phyloP scores from a whole-genome alignment of 2,888 invertebrate species.

The Ceramica pisi region DNA sequence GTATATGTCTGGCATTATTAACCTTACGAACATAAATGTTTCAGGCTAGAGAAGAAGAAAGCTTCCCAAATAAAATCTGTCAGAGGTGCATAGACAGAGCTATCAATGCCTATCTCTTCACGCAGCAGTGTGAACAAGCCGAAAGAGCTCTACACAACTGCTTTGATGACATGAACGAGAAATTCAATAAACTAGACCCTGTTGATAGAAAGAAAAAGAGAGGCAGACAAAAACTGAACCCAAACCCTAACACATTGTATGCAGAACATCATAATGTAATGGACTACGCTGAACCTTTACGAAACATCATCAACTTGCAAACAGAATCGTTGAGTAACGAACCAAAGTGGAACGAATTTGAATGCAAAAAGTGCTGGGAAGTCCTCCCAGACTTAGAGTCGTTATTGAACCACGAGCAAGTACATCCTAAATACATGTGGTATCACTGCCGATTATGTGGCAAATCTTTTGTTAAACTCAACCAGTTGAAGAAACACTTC shows the following conservation, averaged over 20 bases:
- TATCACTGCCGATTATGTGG: conserved; percentile 83
- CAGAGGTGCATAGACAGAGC: conserved; percentile 79
- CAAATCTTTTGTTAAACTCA: conserved; percentile 79
- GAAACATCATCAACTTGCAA: conserved; percentile 77
- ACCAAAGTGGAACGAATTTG: conserved; percentile 72
- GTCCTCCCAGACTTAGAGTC: conserved; percentile 78
- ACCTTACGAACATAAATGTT: conserved; percentile 46
- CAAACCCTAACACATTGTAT: conserved; percentile 79
- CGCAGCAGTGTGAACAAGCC: conserved; percentile 83
- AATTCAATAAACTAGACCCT: conserved; percentile 83
- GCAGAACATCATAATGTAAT: conserved; percentile 79
- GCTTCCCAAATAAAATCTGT: conserved; percentile 84
- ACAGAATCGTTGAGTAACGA: conserved; percentile 67
- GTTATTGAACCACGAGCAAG: conserved; percentile 80
- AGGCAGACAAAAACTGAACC: conserved; percentile 81
- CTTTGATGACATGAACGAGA: conserved; percentile 83
- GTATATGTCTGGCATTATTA: neutral
- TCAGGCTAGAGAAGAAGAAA: conserved; percentile 78
- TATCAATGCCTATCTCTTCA: conserved; percentile 81
- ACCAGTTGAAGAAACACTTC: conserved; percentile 77
- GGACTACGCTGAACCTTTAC: conserved; percentile 84
- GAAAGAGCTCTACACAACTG: conserved; percentile 83
- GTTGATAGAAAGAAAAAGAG: conserved; percentile 78
- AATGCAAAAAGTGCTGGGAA: conserved; percentile 84
- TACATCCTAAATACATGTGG: conserved; percentile 85